These are phyloP conservation scores for Volucella bombylans DNA, from an alignment of 2,888 invertebrate species.

Conservation along the genomic window DNA sequence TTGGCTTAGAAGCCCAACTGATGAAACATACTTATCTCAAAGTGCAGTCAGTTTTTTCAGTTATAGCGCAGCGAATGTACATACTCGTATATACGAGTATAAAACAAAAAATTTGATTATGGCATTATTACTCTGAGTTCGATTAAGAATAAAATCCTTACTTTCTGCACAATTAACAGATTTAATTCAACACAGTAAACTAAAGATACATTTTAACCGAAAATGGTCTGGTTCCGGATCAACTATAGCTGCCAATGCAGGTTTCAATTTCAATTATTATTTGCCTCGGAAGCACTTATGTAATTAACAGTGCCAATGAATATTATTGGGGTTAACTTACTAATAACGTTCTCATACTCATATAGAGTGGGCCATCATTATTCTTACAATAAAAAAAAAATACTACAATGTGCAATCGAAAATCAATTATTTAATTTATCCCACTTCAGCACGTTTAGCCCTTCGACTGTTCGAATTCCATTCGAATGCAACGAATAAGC, in stretches of 20 bases:
- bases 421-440: conserved; percentile 68
- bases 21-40: conserved; percentile 47
- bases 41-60: too few relatives aligned
- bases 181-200: conserved; percentile 14
- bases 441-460: conserved; percentile 37
- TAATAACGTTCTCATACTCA: not conserved
- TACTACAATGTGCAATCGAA: conserved; percentile 39
- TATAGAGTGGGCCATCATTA: not conserved
- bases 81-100: too few relatives aligned
- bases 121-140: conserved; percentile 11
- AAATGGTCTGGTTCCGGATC: not conserved
- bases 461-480: not conserved
- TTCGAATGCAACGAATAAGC: conserved; percentile 60
- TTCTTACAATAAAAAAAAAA: conserved; percentile 50
- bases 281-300: conserved; percentile 40
- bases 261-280: conserved; percentile 29
- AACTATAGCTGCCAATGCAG: conserved; percentile 6
- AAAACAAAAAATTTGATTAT: too few relatives aligned
- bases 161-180: not conserved
- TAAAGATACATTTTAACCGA: conserved; percentile 28
- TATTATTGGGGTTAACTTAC: conserved; percentile 13
- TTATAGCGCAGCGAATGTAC: conserved; percentile 29
- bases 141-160: conserved; percentile 38
- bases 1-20: conserved; percentile 39
- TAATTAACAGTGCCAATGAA: conserved; percentile 48